Evolutionary conservation across 2,888 invertebrate species (phyloP).

Genomic region (Nomada fabriciana): DNA sequence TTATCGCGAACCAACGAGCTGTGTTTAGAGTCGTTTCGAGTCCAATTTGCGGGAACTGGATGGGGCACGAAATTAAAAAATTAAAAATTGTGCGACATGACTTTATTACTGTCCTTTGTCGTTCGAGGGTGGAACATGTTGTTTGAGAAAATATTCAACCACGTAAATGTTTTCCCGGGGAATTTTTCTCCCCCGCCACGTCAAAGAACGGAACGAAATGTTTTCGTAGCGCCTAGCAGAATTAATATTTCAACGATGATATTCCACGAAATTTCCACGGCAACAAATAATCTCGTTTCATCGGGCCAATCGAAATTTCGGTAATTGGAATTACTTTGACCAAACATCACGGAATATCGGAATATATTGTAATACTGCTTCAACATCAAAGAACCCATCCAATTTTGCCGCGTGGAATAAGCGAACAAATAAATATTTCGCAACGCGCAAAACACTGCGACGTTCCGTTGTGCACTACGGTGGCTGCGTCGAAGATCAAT

Average conservation of each 20-base stretch:
- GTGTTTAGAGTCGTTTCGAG: not conserved
- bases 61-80: too few relatives aligned
- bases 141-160: too few relatives aligned
- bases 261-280: not conserved
- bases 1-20: not conserved
- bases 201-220: too few relatives aligned
- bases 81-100: too few relatives aligned
- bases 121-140: too few relatives aligned
- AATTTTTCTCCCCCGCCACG: too few relatives aligned
- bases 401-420: not conserved
- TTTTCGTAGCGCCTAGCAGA: too few relatives aligned
- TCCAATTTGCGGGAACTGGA: too few relatives aligned
- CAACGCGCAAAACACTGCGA: not conserved
- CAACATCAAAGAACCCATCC: not conserved
- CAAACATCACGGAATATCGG: not conserved
- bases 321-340: not conserved
- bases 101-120: too few relatives aligned
- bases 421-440: not conserved
- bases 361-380: not conserved
- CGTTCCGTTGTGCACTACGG: not conserved
- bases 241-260: too few relatives aligned
- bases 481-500: conserved; percentile 17
- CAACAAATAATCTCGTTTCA: too few relatives aligned
- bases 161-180: too few relatives aligned
- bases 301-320: not conserved